Evolutionary conservation across 2,888 invertebrate genomes (phyloP), one percentile per base, ranked within the genome.

Genomic region (Tiphia femorata): DNA sequence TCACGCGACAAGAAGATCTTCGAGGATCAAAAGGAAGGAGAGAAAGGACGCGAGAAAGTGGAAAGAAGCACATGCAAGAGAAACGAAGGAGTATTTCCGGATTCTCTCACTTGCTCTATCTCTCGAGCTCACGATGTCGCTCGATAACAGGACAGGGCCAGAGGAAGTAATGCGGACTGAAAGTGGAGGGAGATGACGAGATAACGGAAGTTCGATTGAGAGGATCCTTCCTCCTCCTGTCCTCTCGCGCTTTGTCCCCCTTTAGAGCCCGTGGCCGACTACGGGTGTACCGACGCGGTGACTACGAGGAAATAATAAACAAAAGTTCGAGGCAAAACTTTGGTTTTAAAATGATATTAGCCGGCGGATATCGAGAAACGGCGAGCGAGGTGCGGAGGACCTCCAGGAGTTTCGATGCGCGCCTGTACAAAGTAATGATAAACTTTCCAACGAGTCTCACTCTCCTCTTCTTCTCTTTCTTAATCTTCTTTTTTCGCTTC

Each of bases 271-370:
- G 37, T 43, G 19, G 42, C 33, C 42, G 21, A n/a, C 51, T 27
- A 23, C 16, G 44, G 16, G 29, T 8, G 25, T 8, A 27, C 23
- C 43, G 42, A 43, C 23, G 37, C 23, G n/a, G 23, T 46, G 58
- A 56, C 62, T 42, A 59, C 63, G 43, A 64, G 68, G 68, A 79
- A 77, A 79, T 79, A 75, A 81, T 79, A 80, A 79, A 78, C 72
- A 73, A 77, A 79, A 79, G 76, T 79, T 78, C 67, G 55, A 62
- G 62, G 55, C 64, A 64, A 73, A 81, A 81, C 79, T 81, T 81
- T 76, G 77, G 73, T 80, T 81, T 79, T 78, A 80, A 79, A 81
- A 81, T 78, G 76, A 78, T 79, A 78, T 80, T 77, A 76, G 70
- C 62, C 59, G 50, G 49, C 35, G 58, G 62, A 55, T 62, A 67